Conservation (phyloP, 2,113 vertebrate species). For the Aplodontia rufa region DNA sequence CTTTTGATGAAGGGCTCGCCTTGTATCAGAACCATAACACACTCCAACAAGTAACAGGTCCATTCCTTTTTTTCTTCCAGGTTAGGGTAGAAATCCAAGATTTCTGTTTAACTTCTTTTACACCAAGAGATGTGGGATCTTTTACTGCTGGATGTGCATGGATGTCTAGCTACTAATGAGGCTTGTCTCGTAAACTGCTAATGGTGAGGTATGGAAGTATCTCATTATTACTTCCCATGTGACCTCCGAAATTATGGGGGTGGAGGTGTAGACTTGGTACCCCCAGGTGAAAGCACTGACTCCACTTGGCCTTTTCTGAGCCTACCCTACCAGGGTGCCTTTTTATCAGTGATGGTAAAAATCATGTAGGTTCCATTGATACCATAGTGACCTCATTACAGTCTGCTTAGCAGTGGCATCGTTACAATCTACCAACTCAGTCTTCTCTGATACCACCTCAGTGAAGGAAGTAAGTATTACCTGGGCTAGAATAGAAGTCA, state of each 20-base stretch:
- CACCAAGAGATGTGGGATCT: not conserved
- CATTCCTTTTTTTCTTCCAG: not conserved
- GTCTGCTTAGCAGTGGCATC: not conserved
- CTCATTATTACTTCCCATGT: not conserved
- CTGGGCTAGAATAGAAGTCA: not conserved
- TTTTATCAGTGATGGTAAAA: not conserved
- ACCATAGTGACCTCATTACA: not conserved
- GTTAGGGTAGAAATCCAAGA: not conserved
- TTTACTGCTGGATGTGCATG: not conserved
- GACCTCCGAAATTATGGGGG: not conserved
- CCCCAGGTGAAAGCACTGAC: not conserved
- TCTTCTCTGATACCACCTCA: not conserved
- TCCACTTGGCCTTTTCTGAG: not conserved
- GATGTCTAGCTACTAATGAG: not conserved
- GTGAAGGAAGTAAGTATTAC: fast-evolving
- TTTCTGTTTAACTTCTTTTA: not conserved
- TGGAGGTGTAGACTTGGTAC: not conserved
- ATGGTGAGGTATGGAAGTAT: not conserved
- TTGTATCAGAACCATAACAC: too few relatives aligned
- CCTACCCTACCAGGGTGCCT: not conserved
- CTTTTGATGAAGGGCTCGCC: too few relatives aligned
- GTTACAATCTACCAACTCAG: not conserved
- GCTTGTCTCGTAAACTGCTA: not conserved
- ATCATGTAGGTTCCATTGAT: not conserved
- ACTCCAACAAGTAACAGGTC: not conserved